Evolutionary conservation across 2,888 invertebrate genomes (phyloP), one percentile per base, ranked within the genome.

Genomic region (Cryptophagus acutangulus): DNA sequence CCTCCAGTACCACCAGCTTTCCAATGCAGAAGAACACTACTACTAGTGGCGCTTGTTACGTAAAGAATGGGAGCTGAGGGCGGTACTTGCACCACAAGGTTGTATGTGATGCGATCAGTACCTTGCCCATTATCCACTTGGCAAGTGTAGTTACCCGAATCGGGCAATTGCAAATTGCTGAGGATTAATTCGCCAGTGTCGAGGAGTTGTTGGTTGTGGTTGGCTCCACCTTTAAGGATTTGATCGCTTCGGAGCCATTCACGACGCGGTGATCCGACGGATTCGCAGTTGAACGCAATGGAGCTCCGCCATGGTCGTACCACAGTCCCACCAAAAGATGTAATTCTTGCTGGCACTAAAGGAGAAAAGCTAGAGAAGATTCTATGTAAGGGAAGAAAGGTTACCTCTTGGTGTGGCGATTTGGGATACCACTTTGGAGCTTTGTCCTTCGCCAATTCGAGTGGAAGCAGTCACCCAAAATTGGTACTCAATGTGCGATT

Each of bases 381-480:
- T 26, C 4, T n/a, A 4, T 26, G n/a, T 12, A 29, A 12, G 10
- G 29, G 10, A 10, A 8, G 5, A 5, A 10, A 5, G 33, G 55
- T 54, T 52, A 69, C 79, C 76, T 54, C 81, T 74, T 49, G 74
- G 76, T 3, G 78, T 77, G 5, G 81, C 79, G 17, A 82, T 75
- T 65, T 82, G 81, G 0, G 80, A 77, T 3, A 79, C 79, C 1
- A 82, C 80, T 39, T 76, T 72, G 1, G 83, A 82, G 61, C 81
- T 82, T 58, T 80, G 82, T 0, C 87, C 87, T 63, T 87, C 86
- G 0, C 87, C 87, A 13, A 85, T 80, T 18, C 81, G 73, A 0
- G 87, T 87, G 2, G 80, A 82, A 1, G 85, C 86, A 1, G 84
- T 83, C 14, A 87, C 82, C 80, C 84, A 84, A 63, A 85, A 86